Evolutionary conservation across 2,888 invertebrate genomes (phyloP).

Genomic region (Trileptium ribeirensis): DNA sequence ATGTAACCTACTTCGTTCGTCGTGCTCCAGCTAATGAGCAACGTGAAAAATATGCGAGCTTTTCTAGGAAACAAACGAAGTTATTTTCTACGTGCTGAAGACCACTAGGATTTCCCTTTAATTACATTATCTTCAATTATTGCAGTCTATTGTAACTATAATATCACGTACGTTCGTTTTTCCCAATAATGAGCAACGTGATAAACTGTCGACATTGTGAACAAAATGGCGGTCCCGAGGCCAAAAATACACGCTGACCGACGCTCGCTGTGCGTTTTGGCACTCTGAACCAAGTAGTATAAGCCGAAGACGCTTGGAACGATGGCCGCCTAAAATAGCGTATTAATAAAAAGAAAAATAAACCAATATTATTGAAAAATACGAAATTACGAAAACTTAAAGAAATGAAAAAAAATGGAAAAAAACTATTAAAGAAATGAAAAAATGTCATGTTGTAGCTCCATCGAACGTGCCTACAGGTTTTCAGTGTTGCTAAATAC

Average conservation of each 20-base stretch:
- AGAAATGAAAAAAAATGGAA: background rate
- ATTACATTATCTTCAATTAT: too few species aligned
- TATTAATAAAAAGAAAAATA: background rate
- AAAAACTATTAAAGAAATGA: background rate
- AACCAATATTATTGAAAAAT: background rate
- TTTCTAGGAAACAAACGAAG: too few species aligned
- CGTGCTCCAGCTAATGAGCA: too few species aligned
- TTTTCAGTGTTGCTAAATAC: too few species aligned
- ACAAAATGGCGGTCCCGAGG: slow-evolving; percentile 30
- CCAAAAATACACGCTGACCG: slow-evolving; percentile 16
- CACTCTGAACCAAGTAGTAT: background rate
- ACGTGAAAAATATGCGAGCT: too few species aligned
- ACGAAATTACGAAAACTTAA: background rate
- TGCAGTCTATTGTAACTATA: too few species aligned
- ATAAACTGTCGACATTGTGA: slow-evolving; percentile 43
- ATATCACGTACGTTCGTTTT: background rate
- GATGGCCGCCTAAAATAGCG: background rate
- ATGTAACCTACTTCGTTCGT: too few species aligned
- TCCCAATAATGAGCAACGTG: slow-evolving; percentile 31
- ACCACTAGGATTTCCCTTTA: too few species aligned
- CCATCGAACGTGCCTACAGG: too few species aligned
- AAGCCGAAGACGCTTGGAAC: background rate
- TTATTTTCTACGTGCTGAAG: too few species aligned
- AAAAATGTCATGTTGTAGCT: background rate
- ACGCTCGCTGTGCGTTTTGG: background rate